phyloP scores from a whole-genome alignment of 2,888 invertebrate species.

The Lasioglossum calceatum region DNA sequence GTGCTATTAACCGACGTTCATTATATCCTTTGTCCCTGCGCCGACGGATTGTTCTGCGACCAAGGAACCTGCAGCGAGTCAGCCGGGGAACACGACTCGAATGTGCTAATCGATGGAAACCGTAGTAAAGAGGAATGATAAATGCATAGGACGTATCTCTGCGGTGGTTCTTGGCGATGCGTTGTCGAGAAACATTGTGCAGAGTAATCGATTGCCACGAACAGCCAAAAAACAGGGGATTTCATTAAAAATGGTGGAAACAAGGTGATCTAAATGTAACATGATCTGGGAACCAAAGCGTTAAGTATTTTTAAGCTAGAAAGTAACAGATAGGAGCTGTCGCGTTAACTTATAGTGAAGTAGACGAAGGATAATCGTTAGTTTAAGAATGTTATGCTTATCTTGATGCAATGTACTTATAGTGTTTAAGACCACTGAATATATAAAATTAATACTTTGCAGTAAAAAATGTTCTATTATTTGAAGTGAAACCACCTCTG shows the following conservation, averaged over 20 bases:
- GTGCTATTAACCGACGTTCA: conserved; percentile 69
- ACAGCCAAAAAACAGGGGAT: background rate
- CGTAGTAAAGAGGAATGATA: conserved; percentile 14
- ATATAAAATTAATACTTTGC: background rate
- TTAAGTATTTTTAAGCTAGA: conserved; percentile 21
- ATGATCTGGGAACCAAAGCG: conserved; percentile 34
- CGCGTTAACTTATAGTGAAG: background rate
- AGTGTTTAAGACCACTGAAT: background rate
- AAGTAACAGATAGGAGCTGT: background rate
- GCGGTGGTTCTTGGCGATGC: background rate
- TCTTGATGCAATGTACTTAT: background rate
- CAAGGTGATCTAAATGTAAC: background rate
- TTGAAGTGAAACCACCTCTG: background rate
- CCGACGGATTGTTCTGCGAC: conserved; percentile 67
- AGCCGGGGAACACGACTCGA: conserved; percentile 16
- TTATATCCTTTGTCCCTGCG: conserved; percentile 74
- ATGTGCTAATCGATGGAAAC: conserved; percentile 8
- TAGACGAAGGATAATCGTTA: background rate
- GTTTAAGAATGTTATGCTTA: background rate
- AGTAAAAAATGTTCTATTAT: background rate
- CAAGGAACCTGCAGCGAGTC: conserved; percentile 61
- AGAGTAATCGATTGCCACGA: background rate
- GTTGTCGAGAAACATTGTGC: background rate
- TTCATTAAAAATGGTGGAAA: background rate
- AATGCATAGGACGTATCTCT: background rate